phyloP scores from a whole-genome alignment of 2,113 vertebrate species.

The Zingel zingel region DNA sequence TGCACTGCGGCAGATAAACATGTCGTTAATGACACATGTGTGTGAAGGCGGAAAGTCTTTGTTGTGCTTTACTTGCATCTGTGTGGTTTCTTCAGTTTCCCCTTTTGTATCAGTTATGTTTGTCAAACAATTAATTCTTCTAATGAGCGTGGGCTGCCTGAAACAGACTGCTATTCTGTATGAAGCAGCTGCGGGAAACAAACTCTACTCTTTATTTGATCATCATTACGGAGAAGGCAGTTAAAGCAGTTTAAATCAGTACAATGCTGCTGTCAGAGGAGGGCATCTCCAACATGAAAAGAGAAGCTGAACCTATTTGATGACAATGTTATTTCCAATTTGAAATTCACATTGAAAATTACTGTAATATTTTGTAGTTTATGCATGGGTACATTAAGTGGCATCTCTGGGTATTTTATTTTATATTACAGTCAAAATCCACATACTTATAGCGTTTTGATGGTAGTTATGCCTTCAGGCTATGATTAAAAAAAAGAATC shows the following conservation, averaged over 20 bases:
- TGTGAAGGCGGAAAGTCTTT: conserved; percentile 22
- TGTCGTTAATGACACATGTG: conserved; percentile 25
- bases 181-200: conserved; percentile 7
- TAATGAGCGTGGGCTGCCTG: conserved; percentile 10
- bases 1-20: conserved; percentile 43
- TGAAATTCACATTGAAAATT: conserved; percentile 32
- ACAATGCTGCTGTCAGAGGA: conserved; percentile 17
- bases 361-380: conserved; percentile 18
- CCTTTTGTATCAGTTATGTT: conserved; percentile 29
- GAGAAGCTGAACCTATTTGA: conserved; percentile 46
- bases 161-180: conserved; percentile 15
- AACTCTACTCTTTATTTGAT: conserved; percentile 5
- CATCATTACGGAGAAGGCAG: conserved; percentile 35
- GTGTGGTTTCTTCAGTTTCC: conserved; percentile 3
- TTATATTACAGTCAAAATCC: conserved; percentile 54
- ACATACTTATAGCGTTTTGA: conserved; percentile 43
- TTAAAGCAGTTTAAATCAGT: conserved; percentile 38
- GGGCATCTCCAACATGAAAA: conserved; percentile 48
- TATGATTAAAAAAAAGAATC: conserved; percentile 19
- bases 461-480: conserved; percentile 47
- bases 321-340: conserved; percentile 30
- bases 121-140: conserved; percentile 32
- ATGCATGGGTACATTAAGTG: conserved; percentile 29
- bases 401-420: conserved; percentile 51
- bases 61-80: conserved; percentile 13